Conservation (phyloP, 2,797 vertebrate genomes). For the Bufotes viridis region DNA sequence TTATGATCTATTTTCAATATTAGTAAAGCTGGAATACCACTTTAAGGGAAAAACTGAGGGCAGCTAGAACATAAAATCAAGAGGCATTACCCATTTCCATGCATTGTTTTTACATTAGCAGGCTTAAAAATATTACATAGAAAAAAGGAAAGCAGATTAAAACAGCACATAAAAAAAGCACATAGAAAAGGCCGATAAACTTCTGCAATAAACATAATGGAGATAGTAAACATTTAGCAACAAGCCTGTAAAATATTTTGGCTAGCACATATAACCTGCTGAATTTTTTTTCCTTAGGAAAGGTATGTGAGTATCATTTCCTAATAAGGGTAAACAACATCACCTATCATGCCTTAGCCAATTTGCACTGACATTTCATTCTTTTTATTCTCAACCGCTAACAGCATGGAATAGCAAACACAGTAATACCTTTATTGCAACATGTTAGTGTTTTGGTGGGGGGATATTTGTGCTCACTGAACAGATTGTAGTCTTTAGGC, state of each 20-base stretch:
- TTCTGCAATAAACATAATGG: conserved; percentile 5
- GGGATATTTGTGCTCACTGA: conserved; percentile 9
- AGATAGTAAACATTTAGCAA: conserved; percentile 27
- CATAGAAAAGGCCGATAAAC: conserved; percentile 32
- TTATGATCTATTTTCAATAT: too few species aligned
- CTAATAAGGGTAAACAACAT: conserved; percentile 36
- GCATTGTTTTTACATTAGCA: conserved; percentile 31
- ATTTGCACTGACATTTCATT: conserved; percentile 62
- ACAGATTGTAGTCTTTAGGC: conserved; percentile 33
- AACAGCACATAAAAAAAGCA: background rate
- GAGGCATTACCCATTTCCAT: background rate
- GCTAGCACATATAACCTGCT: background rate
- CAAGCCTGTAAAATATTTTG: conserved; percentile 19
- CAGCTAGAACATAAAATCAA: background rate
- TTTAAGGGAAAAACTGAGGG: too few species aligned
- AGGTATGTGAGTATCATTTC: conserved; percentile 20
- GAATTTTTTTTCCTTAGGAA: background rate
- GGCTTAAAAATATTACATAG: background rate
- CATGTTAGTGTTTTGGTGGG: conserved; percentile 33
- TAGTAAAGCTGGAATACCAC: too few species aligned
- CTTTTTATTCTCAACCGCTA: conserved; percentile 63
- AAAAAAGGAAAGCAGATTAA: background rate
- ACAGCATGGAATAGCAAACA: conserved; percentile 56
- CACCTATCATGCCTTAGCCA: conserved; percentile 54
- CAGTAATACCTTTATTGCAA: conserved; percentile 37